Conservation (phyloP, 2,113 vertebrate species). For the Phaetusa simplex region DNA sequence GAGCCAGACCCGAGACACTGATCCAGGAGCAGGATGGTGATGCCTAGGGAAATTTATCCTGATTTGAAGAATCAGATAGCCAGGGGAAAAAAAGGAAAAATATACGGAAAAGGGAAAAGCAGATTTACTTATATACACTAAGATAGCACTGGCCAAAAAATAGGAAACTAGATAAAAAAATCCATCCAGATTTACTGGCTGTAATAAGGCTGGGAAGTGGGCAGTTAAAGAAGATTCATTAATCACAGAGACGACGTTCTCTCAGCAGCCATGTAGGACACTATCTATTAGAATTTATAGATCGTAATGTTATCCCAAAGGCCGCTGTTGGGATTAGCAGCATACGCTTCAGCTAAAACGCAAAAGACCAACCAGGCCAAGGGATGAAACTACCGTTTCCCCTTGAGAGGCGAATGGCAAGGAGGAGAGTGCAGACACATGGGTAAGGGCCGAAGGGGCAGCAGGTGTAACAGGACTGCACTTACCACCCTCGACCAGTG, state of each 20-base stretch:
- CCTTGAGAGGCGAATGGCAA: neutral
- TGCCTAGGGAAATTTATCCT: neutral
- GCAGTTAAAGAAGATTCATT: neutral
- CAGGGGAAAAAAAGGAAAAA: neutral
- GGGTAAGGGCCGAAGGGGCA: neutral
- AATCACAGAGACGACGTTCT: neutral
- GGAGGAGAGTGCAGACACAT: neutral
- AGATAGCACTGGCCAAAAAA: neutral
- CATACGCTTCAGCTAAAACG: neutral
- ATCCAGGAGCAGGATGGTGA: neutral
- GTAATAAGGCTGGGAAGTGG: neutral
- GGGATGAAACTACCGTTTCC: neutral
- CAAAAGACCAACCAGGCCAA: neutral
- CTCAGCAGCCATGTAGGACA: neutral
- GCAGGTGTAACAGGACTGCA: neutral
- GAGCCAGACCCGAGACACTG: neutral
- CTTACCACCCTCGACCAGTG: no score
- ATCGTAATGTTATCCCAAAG: neutral
- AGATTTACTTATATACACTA: neutral
- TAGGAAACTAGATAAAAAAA: neutral
- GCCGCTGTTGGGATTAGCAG: neutral
- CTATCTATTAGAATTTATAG: neutral
- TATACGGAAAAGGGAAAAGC: neutral
- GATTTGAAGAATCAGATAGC: neutral
- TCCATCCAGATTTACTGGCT: neutral